phyloP scores from a whole-genome alignment of 1,140 invertebrate species.

The Saccostrea glomerata region DNA sequence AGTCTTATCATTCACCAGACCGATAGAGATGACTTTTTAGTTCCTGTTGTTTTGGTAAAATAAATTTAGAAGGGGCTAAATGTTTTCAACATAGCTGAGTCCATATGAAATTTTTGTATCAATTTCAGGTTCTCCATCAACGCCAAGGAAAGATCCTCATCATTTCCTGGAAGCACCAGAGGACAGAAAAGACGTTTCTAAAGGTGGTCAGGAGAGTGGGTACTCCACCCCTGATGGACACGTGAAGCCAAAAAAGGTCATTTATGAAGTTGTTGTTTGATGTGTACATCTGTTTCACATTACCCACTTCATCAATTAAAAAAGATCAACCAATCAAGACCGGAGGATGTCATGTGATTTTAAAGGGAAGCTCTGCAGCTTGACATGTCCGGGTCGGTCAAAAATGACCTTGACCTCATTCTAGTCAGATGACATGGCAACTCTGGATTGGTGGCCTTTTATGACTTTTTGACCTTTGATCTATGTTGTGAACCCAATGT shows the following conservation, averaged over 20 bases:
- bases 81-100: not conserved
- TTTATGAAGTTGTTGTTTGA: slow-evolving; percentile 77
- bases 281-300: slow-evolving; percentile 4
- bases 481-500: slow-evolving; percentile 24
- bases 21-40: not conserved
- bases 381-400: slow-evolving; percentile 1
- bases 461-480: slow-evolving; percentile 16
- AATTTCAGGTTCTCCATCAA: slow-evolving; percentile 60
- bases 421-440: slow-evolving; percentile 35
- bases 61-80: not conserved
- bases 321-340: slow-evolving; percentile 27
- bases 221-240: slow-evolving; percentile 68
- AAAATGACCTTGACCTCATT: slow-evolving; percentile 23
- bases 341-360: slow-evolving; percentile 31
- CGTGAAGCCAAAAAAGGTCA: slow-evolving; percentile 76
- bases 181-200: slow-evolving; percentile 64
- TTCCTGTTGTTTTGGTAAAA: not conserved
- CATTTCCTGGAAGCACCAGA: slow-evolving; percentile 68
- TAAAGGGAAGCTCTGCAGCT: not conserved
- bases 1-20: too few relatives aligned
- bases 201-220: slow-evolving; percentile 66
- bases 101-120: not conserved
- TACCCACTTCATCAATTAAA: slow-evolving; percentile 11
- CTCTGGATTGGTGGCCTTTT: slow-evolving; percentile 33
- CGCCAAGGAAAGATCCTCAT: slow-evolving; percentile 65